phyloP scores from a whole-genome alignment of 2,888 invertebrate genomes.

The Labia minor region DNA sequence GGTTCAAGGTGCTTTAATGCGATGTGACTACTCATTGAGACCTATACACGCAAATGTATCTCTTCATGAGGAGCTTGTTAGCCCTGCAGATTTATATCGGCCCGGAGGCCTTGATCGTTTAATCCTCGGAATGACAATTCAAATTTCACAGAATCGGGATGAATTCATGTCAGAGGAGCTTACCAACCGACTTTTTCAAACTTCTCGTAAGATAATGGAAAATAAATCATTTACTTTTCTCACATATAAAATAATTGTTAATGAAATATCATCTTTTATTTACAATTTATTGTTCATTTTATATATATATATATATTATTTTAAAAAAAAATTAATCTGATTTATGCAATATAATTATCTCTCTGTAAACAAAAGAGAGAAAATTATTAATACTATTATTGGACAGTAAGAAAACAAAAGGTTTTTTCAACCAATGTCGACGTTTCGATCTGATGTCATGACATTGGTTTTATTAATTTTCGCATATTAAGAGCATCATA shows the following conservation, averaged over 20 bases:
- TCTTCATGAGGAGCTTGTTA: constrained; percentile 65
- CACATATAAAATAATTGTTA: constrained; percentile 1
- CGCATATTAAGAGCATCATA: no score
- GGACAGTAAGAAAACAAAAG: no score
- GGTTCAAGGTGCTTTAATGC: constrained; percentile 64
- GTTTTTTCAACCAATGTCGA: no score
- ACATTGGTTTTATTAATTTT: no score
- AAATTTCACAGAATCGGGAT: constrained; percentile 66
- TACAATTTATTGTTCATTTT: no score
- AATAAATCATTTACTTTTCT: not conserved
- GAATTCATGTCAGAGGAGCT: constrained; percentile 71
- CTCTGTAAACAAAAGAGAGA: no score
- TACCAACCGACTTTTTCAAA: constrained; percentile 75
- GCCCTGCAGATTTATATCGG: constrained; percentile 52
- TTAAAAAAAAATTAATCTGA: no score
- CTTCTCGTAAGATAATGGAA: constrained; percentile 37
- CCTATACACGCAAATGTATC: constrained; percentile 51
- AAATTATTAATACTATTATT: no score
- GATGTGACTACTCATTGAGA: constrained; percentile 43
- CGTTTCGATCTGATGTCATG: no score
- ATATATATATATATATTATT: not conserved
- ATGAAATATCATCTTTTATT: no score
- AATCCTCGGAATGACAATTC: constrained; percentile 63
- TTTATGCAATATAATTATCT: no score
- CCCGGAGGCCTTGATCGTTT: constrained; percentile 70